Percentiles rank a stretch among this genome's conserved stretches.
phyloP scores from a whole-genome alignment of 2,797 vertebrate species.

The Poecilia wingei region DNA sequence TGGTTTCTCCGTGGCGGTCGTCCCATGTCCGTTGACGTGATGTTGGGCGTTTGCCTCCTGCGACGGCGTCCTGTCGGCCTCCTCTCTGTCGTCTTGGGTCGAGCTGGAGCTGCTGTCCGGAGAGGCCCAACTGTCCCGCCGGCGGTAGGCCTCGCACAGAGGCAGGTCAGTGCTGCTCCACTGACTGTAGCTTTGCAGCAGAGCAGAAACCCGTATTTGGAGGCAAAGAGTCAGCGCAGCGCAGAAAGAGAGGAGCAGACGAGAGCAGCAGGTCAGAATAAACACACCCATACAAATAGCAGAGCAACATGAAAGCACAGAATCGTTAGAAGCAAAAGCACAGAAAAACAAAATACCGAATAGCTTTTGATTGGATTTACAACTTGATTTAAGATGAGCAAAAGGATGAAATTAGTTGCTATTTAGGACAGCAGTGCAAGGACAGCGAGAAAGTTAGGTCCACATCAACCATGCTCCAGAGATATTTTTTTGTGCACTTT shows the following conservation, averaged over 20 bases:
- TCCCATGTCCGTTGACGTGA: slow-evolving; percentile 87
- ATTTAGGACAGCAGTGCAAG: slow-evolving; percentile 60
- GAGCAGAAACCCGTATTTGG: slow-evolving; percentile 82
- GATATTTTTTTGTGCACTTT: slow-evolving; percentile 23
- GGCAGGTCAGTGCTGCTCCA: slow-evolving; percentile 93
- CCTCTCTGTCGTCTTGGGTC: slow-evolving; percentile 65
- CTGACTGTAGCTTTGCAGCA: slow-evolving; percentile 93
- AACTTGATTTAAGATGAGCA: slow-evolving; percentile 30
- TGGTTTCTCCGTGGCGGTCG: slow-evolving; percentile 79
- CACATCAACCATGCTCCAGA: slow-evolving; percentile 49
- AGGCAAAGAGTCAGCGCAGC: slow-evolving; percentile 78
- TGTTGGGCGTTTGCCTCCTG: slow-evolving; percentile 81
- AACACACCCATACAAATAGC: slow-evolving; percentile 60
- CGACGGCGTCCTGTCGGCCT: slow-evolving; percentile 69
- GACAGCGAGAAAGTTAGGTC: slow-evolving; percentile 55
- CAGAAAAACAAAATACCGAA: slow-evolving; percentile 10
- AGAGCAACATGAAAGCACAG: slow-evolving; percentile 37
- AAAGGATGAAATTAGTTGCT: slow-evolving; percentile 57
- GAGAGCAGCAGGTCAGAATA: slow-evolving; percentile 75
- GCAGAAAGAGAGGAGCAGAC: slow-evolving; percentile 73
- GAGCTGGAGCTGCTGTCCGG: slow-evolving; percentile 82
- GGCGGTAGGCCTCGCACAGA: slow-evolving; percentile 92
- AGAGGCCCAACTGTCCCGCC: slow-evolving; percentile 86
- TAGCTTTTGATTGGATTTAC: slow-evolving; percentile 7
- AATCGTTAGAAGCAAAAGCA: slow-evolving; percentile 50